These are phyloP conservation scores for Apteryx mantelli DNA, from an alignment of 2,113 vertebrate species.

Conservation along the genomic window DNA sequence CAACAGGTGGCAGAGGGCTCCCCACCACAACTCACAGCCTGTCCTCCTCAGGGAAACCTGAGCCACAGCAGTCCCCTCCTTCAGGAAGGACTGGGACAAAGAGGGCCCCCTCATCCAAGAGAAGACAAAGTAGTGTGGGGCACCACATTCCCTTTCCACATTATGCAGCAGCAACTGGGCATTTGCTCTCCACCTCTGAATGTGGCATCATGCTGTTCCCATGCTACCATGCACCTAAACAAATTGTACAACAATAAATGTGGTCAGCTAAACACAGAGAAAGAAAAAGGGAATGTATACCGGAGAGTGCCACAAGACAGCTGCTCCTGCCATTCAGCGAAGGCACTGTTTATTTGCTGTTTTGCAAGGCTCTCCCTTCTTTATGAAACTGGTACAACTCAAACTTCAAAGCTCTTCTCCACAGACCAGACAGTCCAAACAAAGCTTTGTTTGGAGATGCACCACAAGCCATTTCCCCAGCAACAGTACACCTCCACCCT, in stretches of 20 bases:
- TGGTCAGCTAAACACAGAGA: background rate
- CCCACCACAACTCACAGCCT: background rate
- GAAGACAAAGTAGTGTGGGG: no score
- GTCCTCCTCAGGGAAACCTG: accelerated
- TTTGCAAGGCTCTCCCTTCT: background rate
- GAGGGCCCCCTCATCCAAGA: background rate
- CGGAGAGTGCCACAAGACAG: background rate
- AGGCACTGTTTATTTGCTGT: background rate
- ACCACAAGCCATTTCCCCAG: background rate
- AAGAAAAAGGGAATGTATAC: background rate
- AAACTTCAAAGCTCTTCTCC: background rate
- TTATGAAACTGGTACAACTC: background rate
- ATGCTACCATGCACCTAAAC: background rate
- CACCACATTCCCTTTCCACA: background rate
- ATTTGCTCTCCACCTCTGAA: background rate
- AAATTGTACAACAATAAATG: background rate
- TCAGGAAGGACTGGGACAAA: background rate
- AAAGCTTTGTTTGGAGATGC: background rate
- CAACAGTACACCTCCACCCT: background rate
- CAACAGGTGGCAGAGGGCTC: background rate
- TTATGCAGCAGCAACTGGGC: background rate
- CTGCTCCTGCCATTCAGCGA: background rate
- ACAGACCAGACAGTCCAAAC: background rate
- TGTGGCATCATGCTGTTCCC: background rate
- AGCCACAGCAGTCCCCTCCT: background rate